phyloP scores from a whole-genome alignment of 2,888 invertebrate species.

The Idaea biselata region DNA sequence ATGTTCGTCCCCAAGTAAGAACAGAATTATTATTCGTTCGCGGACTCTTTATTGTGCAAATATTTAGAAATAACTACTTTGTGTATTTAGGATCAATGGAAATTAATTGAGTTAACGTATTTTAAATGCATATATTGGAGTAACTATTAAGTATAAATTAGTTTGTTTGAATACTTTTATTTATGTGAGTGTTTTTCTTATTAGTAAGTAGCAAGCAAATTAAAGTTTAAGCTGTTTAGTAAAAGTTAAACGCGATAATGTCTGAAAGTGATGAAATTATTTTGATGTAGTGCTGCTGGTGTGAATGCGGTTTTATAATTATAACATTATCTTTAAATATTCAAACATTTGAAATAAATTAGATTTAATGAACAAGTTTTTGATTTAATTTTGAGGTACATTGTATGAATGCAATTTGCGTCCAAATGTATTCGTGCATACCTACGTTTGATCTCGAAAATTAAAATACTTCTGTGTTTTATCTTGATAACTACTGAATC shows the following conservation, averaged over 20 bases:
- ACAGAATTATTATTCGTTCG: background rate
- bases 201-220: background rate
- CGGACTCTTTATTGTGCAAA: background rate
- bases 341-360: background rate
- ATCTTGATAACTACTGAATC: too few relatives aligned
- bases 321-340: background rate
- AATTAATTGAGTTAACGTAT: background rate
- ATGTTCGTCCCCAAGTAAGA: background rate
- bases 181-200: background rate
- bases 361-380: background rate
- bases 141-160: background rate
- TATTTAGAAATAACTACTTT: background rate
- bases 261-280: background rate
- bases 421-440: too few relatives aligned
- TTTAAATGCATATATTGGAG: too few relatives aligned
- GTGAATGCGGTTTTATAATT: slow-evolving; percentile 1
- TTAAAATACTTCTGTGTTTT: too few relatives aligned
- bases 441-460: too few relatives aligned
- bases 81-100: background rate
- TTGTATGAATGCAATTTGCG: background rate
- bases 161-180: background rate
- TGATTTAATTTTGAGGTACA: background rate
- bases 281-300: background rate
- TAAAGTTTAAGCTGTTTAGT: background rate
- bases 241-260: background rate